These are phyloP conservation scores for Psilanteris sp. DNA, from an alignment of 1,140 invertebrate species.

Conservation along the genomic window DNA sequence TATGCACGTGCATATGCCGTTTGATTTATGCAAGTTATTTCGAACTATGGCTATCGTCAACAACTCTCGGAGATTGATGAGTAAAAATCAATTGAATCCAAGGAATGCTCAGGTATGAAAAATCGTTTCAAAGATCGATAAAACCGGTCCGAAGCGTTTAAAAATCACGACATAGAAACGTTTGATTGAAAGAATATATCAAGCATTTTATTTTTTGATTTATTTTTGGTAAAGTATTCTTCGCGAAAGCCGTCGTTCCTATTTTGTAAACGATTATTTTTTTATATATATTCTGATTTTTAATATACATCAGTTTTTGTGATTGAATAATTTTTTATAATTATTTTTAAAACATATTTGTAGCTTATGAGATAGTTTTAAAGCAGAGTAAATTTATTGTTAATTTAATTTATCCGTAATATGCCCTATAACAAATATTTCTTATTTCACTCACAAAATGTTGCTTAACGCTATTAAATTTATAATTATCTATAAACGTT, in stretches of 20 bases:
- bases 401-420: no score
- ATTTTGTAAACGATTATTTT: background rate
- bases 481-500: no score
- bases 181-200: conserved; percentile 9
- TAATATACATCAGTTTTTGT: no score
- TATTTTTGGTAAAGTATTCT: conserved; percentile 35
- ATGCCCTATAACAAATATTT: no score
- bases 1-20: background rate
- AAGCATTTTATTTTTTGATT: conserved; percentile 28
- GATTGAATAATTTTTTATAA: no score
- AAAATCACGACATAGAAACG: conserved; percentile 1
- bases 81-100: conserved; percentile 66
- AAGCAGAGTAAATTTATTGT: no score
- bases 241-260: background rate
- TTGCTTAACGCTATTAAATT: no score
- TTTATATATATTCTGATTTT: no score
- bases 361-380: no score
- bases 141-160: conserved; percentile 33
- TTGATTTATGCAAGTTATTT: conserved; percentile 65
- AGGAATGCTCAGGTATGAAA: conserved; percentile 24
- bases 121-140: conserved; percentile 7
- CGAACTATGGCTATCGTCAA: conserved; percentile 52
- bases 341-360: no score
- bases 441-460: no score
- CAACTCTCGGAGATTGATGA: conserved; percentile 57